Evolutionary conservation across 2,113 vertebrate genomes (phyloP).

Genomic region (Clinocottus analis): DNA sequence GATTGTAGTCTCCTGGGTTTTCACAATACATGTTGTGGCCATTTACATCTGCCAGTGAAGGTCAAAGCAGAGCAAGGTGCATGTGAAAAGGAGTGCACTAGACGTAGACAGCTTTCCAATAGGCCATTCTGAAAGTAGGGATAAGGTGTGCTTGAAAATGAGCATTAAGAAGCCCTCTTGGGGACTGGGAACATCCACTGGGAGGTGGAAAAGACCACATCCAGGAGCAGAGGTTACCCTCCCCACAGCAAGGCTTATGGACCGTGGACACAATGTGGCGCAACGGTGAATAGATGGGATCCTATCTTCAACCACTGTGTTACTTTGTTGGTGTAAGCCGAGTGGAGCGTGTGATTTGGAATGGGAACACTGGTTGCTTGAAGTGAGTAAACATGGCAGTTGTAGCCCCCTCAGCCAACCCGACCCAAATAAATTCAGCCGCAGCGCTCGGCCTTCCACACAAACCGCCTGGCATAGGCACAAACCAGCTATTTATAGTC

Average conservation of each 20-base stretch:
- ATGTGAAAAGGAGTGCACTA: slow-evolving; percentile 5
- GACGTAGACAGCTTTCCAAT: neutral
- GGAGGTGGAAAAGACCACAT: slow-evolving; percentile 13
- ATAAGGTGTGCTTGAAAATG: slow-evolving; percentile 18
- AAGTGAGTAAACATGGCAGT: slow-evolving; percentile 52
- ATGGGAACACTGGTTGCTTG: slow-evolving; percentile 49
- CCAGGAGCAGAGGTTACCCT: slow-evolving; percentile 19
- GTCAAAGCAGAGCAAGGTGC: slow-evolving; percentile 5
- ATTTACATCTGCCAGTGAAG: slow-evolving; percentile 21
- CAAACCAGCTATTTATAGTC: slow-evolving; percentile 75
- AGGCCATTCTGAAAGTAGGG: slow-evolving; percentile 14
- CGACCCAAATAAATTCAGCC: slow-evolving; percentile 37
- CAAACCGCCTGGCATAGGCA: slow-evolving; percentile 51
- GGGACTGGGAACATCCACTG: slow-evolving; percentile 31
- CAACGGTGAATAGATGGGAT: slow-evolving; percentile 27
- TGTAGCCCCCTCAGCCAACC: slow-evolving; percentile 6
- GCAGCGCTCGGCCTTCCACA: slow-evolving; percentile 20
- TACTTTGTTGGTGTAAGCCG: slow-evolving; percentile 9
- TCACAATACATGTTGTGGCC: neutral
- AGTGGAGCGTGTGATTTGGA: slow-evolving; percentile 28
- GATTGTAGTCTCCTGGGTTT: neutral
- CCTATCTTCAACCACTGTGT: neutral
- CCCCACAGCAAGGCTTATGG: neutral
- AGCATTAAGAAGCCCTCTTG: slow-evolving; percentile 47
- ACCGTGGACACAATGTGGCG: slow-evolving; percentile 19